Base-by-base conservation (phyloP, 2,113 vertebrate genomes). In the Miniopterus natalensis region DNA sequence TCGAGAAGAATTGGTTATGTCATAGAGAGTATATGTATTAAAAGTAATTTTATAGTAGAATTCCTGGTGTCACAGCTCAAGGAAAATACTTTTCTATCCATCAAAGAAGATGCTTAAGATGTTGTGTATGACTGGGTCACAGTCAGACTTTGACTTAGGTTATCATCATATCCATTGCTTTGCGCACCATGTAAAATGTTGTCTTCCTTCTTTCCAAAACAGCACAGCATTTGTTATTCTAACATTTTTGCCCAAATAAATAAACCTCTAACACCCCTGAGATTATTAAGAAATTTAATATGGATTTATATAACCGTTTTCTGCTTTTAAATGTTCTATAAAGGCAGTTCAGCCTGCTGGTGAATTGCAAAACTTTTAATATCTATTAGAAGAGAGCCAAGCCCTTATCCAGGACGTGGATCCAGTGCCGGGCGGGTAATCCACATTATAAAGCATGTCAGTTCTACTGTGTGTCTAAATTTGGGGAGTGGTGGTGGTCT, bases 231-330 rank as follows among this genome's bases (percentile, higher is more conserved):
- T 63, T 81, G 3, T 89, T 77, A 36, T 81, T 47, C 42, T 84
- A 42, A 9, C 85, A 61, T 21, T 88, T 83, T 83, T 73, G 36
- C n/a, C 20, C 4, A 89, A 89, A 91, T 36, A 71, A 87, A 55
- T 94, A 75, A 66, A 59, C 29, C 79, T 92, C 40, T 77, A 51
- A 49, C 49, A 94, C 45, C 12, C 40, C 42, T 71, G 71, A 25
- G 47, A 74, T 40, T 75, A 65, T 91, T 89, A 86, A 65, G 75
- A 96, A 84, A 70, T 74, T 84, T 88, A 87, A 63, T 83, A 94
- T 47, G 9, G 65, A 70, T 77, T 92, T 79, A 42, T 87, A 42
- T 13, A 65, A 68, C 86, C 66, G 2, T 73, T 45, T 89, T 12
- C 49, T 94, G 10, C 57, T 88, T 59, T 94, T 94, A 74, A 85